Evolutionary conservation across 1,140 invertebrate genomes (phyloP).

Genomic region (Mya arenaria): DNA sequence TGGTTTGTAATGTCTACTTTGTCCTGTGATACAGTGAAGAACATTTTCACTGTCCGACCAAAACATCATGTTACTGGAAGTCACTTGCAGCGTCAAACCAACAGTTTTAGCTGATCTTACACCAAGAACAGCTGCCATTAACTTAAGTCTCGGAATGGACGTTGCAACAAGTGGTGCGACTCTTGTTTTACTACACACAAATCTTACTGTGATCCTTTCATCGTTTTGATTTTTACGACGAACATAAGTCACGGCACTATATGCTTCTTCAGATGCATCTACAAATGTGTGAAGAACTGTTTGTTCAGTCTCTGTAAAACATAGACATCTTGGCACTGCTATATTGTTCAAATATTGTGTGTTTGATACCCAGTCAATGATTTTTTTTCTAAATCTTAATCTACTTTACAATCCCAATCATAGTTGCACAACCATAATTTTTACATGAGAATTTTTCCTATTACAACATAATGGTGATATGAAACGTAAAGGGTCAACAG

Average conservation of each 20-base stretch:
- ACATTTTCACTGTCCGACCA: too few species aligned
- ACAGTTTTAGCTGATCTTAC: neutral
- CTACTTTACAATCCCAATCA: slow-evolving; percentile 15
- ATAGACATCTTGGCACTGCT: neutral
- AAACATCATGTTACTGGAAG: too few species aligned
- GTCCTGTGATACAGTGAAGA: too few species aligned
- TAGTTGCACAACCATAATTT: neutral
- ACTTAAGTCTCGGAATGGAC: neutral
- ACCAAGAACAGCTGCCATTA: slow-evolving; percentile 1
- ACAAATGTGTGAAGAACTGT: too few species aligned
- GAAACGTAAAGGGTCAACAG: slow-evolving; percentile 5
- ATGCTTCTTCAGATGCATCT: too few species aligned
- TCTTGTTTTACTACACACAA: slow-evolving; percentile 18
- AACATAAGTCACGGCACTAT: too few species aligned
- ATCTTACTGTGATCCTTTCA: neutral
- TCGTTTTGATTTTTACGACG: too few species aligned
- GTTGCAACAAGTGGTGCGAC: neutral
- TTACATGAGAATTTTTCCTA: slow-evolving; percentile 9
- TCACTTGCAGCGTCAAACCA: neutral
- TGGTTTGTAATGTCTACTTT: too few species aligned
- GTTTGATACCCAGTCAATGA: neutral
- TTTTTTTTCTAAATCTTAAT: neutral
- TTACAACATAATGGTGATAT: neutral
- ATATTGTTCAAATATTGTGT: neutral
- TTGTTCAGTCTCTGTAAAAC: neutral